Evolutionary conservation across 23 tunicate species (phyloP).

Genomic region (Styela plicata): DNA sequence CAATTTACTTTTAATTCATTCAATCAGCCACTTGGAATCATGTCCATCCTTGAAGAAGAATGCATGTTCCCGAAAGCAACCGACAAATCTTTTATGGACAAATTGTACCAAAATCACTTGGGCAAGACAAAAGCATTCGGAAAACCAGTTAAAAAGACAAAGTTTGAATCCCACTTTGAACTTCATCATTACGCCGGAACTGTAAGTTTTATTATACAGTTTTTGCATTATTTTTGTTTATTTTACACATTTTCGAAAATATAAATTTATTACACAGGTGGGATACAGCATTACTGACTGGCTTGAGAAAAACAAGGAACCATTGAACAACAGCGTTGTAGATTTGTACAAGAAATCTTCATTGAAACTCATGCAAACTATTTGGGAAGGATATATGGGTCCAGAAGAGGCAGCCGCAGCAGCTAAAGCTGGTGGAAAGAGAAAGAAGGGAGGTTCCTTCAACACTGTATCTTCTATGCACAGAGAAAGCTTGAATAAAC

Average conservation of each 20-base stretch:
- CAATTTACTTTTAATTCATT: neutral
- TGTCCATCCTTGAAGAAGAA: slow-evolving; percentile 97
- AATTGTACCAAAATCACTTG: slow-evolving; percentile 87
- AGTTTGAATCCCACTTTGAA: slow-evolving; percentile 92
- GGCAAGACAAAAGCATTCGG: slow-evolving; percentile 89
- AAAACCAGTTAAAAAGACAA: slow-evolving; percentile 74
- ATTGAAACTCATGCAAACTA: slow-evolving; percentile 64
- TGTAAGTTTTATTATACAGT: slow-evolving; percentile 33
- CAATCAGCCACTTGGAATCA: slow-evolving; percentile 84
- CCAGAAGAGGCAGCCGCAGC: slow-evolving; percentile 69
- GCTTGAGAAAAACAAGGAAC: slow-evolving; percentile 95
- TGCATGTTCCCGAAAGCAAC: slow-evolving; percentile 98
- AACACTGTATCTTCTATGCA: slow-evolving; percentile 93
- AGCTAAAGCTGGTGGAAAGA: slow-evolving; percentile 92
- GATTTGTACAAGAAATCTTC: slow-evolving; percentile 85
- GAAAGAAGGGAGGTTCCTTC: slow-evolving; percentile 95
- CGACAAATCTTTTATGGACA: slow-evolving; percentile 81
- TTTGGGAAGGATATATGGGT: slow-evolving; percentile 36
- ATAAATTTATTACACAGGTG: slow-evolving; percentile 40
- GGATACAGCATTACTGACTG: slow-evolving; percentile 88
- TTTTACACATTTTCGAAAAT: neutral
- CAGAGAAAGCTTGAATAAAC: slow-evolving; percentile 65
- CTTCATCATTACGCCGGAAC: slow-evolving; percentile 95
- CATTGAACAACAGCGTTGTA: slow-evolving; percentile 89
- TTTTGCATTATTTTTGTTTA: neutral